These are phyloP conservation scores for Ciona savignyi DNA, from an alignment of 23 tunicate genomes.

Conservation along the genomic window DNA sequence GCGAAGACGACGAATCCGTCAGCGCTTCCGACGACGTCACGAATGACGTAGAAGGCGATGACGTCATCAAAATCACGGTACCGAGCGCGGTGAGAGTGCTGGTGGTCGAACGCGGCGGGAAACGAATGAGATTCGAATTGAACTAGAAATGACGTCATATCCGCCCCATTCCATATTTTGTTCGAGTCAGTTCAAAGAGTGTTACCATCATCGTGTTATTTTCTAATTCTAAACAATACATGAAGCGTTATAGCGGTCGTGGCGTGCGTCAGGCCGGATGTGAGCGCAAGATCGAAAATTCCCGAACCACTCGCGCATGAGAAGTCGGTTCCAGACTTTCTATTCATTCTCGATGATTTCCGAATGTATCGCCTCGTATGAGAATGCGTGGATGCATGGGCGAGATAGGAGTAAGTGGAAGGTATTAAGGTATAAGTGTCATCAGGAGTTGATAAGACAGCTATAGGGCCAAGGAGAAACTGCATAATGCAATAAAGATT, in stretches of 20 bases:
- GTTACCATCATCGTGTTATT: neutral
- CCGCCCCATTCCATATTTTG: neutral
- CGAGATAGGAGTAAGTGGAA: too few relatives aligned
- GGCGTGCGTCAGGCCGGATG: neutral
- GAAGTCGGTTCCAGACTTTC: neutral
- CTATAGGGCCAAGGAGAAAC: too few relatives aligned
- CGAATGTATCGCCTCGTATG: neutral
- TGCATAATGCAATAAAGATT: too few relatives aligned
- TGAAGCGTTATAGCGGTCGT: neutral
- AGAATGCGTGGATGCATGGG: too few relatives aligned
- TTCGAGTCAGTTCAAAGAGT: neutral
- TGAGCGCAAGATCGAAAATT: neutral
- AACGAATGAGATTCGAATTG: conserved; percentile 30
- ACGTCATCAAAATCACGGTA: conserved; percentile 55
- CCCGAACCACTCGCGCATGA: conserved; percentile 12
- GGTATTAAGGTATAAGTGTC: too few relatives aligned
- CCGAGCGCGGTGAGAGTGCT: conserved; percentile 43
- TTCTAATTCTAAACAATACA: neutral
- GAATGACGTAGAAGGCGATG: conserved; percentile 26
- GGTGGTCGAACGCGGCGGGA: conserved; percentile 48
- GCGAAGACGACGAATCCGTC: conserved; percentile 2
- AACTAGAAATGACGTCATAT: neutral
- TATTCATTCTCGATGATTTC: neutral
- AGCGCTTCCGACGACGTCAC: conserved; percentile 36
- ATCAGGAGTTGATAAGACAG: too few relatives aligned